phyloP scores from a whole-genome alignment of 2,888 invertebrate species.

The Cephus sareptanus region DNA sequence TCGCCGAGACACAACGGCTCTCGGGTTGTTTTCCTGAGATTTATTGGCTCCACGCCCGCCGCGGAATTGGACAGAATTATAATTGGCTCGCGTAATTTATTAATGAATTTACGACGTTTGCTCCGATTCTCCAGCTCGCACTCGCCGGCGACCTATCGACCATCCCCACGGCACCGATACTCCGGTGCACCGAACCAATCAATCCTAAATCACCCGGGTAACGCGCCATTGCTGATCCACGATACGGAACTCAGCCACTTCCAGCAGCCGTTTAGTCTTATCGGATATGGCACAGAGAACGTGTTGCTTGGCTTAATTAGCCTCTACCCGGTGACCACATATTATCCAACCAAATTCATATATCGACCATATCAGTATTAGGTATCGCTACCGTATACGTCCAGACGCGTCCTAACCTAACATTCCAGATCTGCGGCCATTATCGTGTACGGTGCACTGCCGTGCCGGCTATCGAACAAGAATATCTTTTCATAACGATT shows the following conservation, averaged over 20 bases:
- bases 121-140: background rate
- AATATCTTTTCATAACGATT: background rate
- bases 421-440: background rate
- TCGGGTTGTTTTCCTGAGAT: conserved; percentile 44
- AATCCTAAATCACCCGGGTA: conserved; percentile 29
- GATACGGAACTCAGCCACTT: background rate
- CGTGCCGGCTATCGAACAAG: background rate
- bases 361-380: background rate
- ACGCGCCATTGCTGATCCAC: background rate
- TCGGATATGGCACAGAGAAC: background rate
- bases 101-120: conserved; percentile 48
- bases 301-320: background rate
- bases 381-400: background rate
- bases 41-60: conserved; percentile 44
- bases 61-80: conserved; percentile 51
- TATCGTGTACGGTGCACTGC: background rate
- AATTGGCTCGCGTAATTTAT: conserved; percentile 53
- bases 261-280: background rate
- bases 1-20: conserved; percentile 28
- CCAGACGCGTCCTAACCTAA: background rate
- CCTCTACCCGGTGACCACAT: background rate
- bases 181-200: conserved; percentile 23
- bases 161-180: background rate
- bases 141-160: background rate
- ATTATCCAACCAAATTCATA: background rate